A percentile compares a stretch with the other conserved stretches of the same genome.
Evolutionary conservation across 2,888 invertebrate genomes (phyloP).

Genomic region (Rhopalosiphum nymphaeae): DNA sequence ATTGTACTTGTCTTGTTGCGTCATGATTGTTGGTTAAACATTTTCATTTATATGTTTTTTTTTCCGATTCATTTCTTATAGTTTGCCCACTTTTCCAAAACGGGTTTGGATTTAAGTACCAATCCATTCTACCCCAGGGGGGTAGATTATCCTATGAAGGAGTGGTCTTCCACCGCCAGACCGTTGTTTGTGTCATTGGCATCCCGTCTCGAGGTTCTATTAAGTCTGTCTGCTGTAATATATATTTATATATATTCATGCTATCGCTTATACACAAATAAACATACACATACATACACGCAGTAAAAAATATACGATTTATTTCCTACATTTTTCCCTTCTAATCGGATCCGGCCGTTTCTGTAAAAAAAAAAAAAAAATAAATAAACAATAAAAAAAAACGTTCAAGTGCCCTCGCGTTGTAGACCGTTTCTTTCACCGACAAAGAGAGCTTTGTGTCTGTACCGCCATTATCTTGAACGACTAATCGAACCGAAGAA

Average conservation of each 20-base stretch:
- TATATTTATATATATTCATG: slow-evolving; percentile 21
- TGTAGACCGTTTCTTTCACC: slow-evolving; percentile 54
- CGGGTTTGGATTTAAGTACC: slow-evolving; percentile 56
- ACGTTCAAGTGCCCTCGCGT: slow-evolving; percentile 53
- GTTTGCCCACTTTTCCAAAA: slow-evolving; percentile 37
- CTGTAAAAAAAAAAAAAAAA: slow-evolving; percentile 45
- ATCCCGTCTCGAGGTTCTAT: slow-evolving; percentile 53
- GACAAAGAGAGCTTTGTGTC: slow-evolving; percentile 60
- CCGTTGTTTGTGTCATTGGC: slow-evolving; percentile 59
- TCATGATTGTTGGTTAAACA: not conserved
- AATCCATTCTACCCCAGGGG: slow-evolving; percentile 15
- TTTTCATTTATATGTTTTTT: slow-evolving; percentile 30
- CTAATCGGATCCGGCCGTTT: slow-evolving; percentile 51
- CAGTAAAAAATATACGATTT: slow-evolving; percentile 45
- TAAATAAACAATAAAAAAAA: slow-evolving; percentile 30
- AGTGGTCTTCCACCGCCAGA: slow-evolving; percentile 32
- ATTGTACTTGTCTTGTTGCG: not conserved
- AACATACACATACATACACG: not conserved
- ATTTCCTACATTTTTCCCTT: slow-evolving; percentile 54
- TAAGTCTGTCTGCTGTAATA: slow-evolving; percentile 37
- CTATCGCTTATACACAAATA: slow-evolving; percentile 12
- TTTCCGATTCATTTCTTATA: slow-evolving; percentile 15
- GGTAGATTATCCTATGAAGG: slow-evolving; percentile 44
- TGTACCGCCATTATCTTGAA: slow-evolving; percentile 58
- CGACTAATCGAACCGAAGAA: slow-evolving; percentile 64